Base-by-base conservation (phyloP, 2,888 invertebrate species). In the Caenorhabditis virilis region DNA sequence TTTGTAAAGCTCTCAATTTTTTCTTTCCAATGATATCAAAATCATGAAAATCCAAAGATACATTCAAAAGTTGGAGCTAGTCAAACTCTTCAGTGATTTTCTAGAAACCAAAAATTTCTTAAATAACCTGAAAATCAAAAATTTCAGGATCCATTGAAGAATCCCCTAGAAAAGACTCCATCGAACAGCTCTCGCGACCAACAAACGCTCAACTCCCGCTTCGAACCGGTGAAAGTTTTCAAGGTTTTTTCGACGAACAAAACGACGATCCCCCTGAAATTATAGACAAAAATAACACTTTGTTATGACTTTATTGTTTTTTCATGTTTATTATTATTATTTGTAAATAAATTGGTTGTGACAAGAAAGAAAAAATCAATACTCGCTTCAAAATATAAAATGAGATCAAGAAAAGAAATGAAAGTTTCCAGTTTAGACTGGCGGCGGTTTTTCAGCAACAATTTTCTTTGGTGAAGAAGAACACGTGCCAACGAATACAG, bases 401-500 rank as follows among this genome's bases (percentile, higher is more conserved):
- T 43, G 45, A 45, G 45, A 45, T 45, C 45, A 45, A 6, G 11
- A 26, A 25, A 6, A 23, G 25, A 43, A 25, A 13, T 26, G 25
- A 45, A 45, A 45, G 22, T n/a, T n/a, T n/a, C n/a, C n/a, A n/a
- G n/a, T n/a, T n/a, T n/a, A n/a, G n/a, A n/a, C n/a, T n/a, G n/a
- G n/a, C 6, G 30, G 30, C 30, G 6, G 30, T 30, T 30, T 30
- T 30, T 30, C 7, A 30, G n/a, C n/a, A n/a, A n/a, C n/a, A n/a
- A n/a, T n/a, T n/a, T n/a, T n/a, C n/a, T n/a, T n/a, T n/a, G n/a
- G n/a, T n/a, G n/a, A n/a, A n/a, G 54, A 13, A n/a, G 54, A 41
- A 22, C 55, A 59, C 16, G 58, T 58, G 4, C 72, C 72, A 18
- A 78, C 76, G 57, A 79, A 80, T 6, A 78, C 56, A 0, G 84